Evolutionary conservation across 2,797 vertebrate genomes (phyloP).

Genomic region (Cynodonichthys magdalenae): DNA sequence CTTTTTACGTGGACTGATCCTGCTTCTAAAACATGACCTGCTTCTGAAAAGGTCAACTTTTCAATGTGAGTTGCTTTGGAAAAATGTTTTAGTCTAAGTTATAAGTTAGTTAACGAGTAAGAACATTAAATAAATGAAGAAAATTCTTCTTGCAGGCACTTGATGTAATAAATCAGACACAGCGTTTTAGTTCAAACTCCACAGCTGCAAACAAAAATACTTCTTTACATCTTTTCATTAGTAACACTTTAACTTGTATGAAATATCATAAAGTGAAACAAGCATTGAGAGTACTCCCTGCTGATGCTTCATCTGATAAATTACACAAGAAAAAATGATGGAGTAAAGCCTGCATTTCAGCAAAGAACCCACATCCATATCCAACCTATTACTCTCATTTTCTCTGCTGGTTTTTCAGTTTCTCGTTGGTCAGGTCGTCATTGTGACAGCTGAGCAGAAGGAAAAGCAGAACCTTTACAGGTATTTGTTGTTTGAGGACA

Average conservation of each 20-base stretch:
- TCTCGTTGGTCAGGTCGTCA: conserved; percentile 23
- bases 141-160: neutral
- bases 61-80: neutral
- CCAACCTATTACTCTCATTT: conserved; percentile 3
- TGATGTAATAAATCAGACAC: neutral
- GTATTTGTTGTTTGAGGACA: conserved; percentile 27
- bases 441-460: conserved; percentile 36
- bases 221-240: neutral
- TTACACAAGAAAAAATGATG: conserved; percentile 56
- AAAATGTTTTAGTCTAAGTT: neutral
- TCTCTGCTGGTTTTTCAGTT: conserved; percentile 17
- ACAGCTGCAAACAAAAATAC: neutral
- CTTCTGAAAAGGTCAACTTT: neutral
- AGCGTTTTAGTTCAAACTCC: neutral
- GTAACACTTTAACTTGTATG: conserved; percentile 4
- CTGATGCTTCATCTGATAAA: conserved; percentile 55
- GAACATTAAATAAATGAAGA: neutral
- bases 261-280: conserved; percentile 43
- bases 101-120: neutral
- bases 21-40: neutral
- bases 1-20: neutral
- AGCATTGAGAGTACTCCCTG: conserved; percentile 45
- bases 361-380: neutral
- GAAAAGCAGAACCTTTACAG: conserved; percentile 22
- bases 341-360: conserved; percentile 27